Base-by-base conservation (phyloP, 1,140 invertebrate genomes). In the Anoplolepis gracilipes region DNA sequence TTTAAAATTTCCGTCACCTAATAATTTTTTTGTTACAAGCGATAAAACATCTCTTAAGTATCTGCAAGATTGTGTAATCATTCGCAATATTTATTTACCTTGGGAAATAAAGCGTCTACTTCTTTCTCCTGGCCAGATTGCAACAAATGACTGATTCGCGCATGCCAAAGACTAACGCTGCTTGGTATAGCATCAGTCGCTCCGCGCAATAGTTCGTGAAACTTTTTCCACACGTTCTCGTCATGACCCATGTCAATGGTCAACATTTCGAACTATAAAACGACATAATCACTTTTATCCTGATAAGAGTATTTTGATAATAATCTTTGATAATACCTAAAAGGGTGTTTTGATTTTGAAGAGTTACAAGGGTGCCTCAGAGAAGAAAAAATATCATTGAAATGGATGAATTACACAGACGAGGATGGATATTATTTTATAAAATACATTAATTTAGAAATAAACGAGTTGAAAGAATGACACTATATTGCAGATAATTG, bases 121-220 rank as follows among this genome's bases (percentile, higher is more conserved):
- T 91, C 85, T 28, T 90, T 87, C 69, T 95, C 93, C 25, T 94
- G 79, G 73, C 91, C 89, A 16, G 87, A 90, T 0, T 91, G 90
- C 1, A 95, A 78, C 46, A 95, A 92, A 86, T 93, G 93, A 75
- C 92, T 93, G 10, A 96, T 86, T 84, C 94, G 93, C 25, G 90
- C 91, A 59, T 94, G 92, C 96, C 96, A 96, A 39, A 96, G 91
- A 90, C 90, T 93, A 61, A 94, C 91, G 91, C 94, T 95, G 2
- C 90, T 77, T 39, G 95, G 95, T 39, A 95, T 30, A 62, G 92
- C 89, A 30, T 94, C 93, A 57, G 94, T 96, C 13, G 95, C 95
- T 84, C 88, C 92, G 78, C 87, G 86, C 22, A 96, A 87, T 65
- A 96, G 90, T 90, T 95, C 90, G 62, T 88, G 91, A 28, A 95